These are phyloP conservation scores for Protobothrops flavoviridis DNA, from an alignment of 2,113 vertebrate species.

Conservation along the genomic window DNA sequence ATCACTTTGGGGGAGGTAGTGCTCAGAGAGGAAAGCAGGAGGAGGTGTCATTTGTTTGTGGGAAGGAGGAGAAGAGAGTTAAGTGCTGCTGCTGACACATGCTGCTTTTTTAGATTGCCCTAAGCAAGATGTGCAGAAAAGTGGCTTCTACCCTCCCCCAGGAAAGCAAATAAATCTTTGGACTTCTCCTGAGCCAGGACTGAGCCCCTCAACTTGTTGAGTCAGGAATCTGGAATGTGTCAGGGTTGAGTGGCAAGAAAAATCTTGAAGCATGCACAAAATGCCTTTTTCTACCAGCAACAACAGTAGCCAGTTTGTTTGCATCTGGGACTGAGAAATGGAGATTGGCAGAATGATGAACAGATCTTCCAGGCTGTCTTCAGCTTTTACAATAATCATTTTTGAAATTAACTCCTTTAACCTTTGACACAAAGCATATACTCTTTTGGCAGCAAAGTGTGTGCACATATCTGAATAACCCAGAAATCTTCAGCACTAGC, in stretches of 20 bases:
- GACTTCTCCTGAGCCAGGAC: not conserved
- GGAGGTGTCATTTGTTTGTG: not conserved
- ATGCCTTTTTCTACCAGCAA: not conserved
- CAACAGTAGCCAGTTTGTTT: not conserved
- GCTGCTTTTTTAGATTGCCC: not conserved
- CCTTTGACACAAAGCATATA: not conserved
- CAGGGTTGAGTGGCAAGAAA: not conserved
- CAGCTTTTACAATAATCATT: not conserved
- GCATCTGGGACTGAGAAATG: too few relatives aligned
- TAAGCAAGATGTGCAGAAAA: not conserved
- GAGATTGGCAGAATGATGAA: not conserved
- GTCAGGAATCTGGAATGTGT: constrained; percentile 6
- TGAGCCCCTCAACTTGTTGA: constrained; percentile 1
- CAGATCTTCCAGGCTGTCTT: not conserved
- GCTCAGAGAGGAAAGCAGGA: not conserved
- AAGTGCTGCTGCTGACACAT: not conserved
- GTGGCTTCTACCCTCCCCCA: not conserved
- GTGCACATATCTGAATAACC: not conserved
- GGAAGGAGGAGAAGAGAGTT: not conserved
- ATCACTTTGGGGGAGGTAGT: not conserved
- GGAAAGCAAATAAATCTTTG: not conserved
- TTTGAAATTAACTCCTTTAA: not conserved
- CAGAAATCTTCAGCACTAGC: not conserved
- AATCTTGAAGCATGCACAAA: not conserved
- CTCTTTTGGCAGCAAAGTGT: not conserved